These are phyloP conservation scores for Scleropages formosus DNA, from an alignment of 2,797 vertebrate species.

Conservation along the genomic window DNA sequence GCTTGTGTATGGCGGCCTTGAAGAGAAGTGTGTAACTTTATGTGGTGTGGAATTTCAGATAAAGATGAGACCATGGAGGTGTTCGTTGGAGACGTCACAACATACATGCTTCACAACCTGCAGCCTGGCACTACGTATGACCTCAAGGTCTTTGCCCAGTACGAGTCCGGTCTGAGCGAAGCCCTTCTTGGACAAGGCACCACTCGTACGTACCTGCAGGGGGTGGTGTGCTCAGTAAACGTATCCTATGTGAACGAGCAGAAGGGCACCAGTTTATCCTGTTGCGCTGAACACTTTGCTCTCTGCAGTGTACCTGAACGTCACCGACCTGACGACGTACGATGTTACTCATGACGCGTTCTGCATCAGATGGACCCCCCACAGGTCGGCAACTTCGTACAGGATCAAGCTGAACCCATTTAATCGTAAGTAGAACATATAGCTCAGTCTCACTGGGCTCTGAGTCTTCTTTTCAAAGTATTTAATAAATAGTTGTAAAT, in stretches of 20 bases:
- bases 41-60: conserved; percentile 58
- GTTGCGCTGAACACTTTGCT: neutral
- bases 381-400: conserved; percentile 94
- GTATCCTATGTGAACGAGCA: neutral
- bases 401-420: conserved; percentile 86
- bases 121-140: conserved; percentile 92
- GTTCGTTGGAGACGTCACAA: conserved; percentile 88
- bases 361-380: conserved; percentile 88
- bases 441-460: too few relatives aligned
- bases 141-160: conserved; percentile 87
- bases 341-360: conserved; percentile 84
- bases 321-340: conserved; percentile 85
- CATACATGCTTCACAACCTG: conserved; percentile 85
- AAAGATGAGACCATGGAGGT: conserved; percentile 78
- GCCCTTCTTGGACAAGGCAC: conserved; percentile 88
- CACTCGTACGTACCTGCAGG: conserved; percentile 76
- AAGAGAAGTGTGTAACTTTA: too few relatives aligned
- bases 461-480: too few relatives aligned
- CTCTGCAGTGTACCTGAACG: conserved; percentile 87
- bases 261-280: neutral
- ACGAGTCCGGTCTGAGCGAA: conserved; percentile 82
- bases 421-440: conserved; percentile 80
- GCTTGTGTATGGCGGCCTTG: too few relatives aligned
- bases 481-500: too few relatives aligned
- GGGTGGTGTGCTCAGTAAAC: neutral